Conservation (phyloP, 2,113 vertebrate genomes). For the Ardeotis arabs region DNA sequence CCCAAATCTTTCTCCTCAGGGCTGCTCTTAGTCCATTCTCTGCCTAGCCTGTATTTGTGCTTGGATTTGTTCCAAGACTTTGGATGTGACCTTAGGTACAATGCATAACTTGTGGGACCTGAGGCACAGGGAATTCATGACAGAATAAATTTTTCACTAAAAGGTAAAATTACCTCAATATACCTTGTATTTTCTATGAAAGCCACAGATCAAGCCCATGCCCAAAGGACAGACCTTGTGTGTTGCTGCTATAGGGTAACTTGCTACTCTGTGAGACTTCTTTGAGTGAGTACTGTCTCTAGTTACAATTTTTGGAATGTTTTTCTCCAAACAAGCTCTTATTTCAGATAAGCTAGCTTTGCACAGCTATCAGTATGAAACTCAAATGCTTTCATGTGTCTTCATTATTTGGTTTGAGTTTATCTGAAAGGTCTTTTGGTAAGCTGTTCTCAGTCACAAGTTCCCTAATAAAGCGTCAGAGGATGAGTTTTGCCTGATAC, state of each 20-base stretch:
- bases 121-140: too few species aligned
- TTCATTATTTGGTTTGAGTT: neutral
- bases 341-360: neutral
- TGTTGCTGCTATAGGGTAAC: neutral
- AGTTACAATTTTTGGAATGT: neutral
- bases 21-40: too few species aligned
- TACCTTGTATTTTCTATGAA: neutral
- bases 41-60: too few species aligned
- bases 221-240: neutral
- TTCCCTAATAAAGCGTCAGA: neutral
- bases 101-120: too few species aligned
- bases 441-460: neutral
- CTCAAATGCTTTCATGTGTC: neutral
- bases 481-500: neutral
- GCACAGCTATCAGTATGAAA: neutral
- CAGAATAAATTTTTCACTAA: neutral
- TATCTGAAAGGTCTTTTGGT: neutral
- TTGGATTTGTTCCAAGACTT: too few species aligned
- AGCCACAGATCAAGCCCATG: neutral
- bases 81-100: too few species aligned
- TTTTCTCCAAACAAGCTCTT: neutral
- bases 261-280: neutral
- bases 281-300: neutral
- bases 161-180: neutral
- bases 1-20: too few species aligned